Evolutionary conservation across 2,113 vertebrate species (phyloP).

Genomic region (Leucosticte australis): DNA sequence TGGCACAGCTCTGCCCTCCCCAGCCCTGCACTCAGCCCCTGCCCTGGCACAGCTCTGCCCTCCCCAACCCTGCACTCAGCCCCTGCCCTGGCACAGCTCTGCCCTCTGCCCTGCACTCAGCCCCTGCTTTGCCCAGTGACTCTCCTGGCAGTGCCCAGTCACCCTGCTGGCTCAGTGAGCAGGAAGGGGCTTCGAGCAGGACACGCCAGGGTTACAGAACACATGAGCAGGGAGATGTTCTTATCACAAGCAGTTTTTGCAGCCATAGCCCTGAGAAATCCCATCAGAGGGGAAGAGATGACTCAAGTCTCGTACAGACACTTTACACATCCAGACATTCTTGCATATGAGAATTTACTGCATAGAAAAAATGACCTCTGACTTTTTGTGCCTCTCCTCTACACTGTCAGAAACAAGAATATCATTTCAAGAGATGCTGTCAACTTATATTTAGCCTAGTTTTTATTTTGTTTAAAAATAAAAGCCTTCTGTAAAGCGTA

Average conservation of each 20-base stretch:
- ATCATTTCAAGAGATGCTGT: slow-evolving; percentile 60
- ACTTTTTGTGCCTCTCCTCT: slow-evolving; percentile 68
- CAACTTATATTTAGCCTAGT: slow-evolving; percentile 54
- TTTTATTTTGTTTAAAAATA: slow-evolving; percentile 54
- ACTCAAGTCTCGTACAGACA: slow-evolving; percentile 28
- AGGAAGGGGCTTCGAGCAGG: neutral
- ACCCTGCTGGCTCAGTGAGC: neutral
- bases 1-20: neutral
- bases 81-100: neutral
- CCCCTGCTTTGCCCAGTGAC: accelerated
- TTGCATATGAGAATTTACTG: slow-evolving; percentile 40
- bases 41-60: neutral
- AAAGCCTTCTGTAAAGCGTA: neutral
- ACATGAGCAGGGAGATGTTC: neutral
- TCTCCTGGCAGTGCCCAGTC: accelerated
- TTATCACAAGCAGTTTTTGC: slow-evolving; percentile 39
- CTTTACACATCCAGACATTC: slow-evolving; percentile 60
- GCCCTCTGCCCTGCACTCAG: accelerated
- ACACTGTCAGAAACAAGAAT: slow-evolving; percentile 65
- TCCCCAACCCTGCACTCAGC: neutral
- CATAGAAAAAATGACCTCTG: slow-evolving; percentile 59
- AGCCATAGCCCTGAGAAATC: slow-evolving; percentile 48
- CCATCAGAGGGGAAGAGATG: slow-evolving; percentile 23
- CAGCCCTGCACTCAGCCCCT: neutral
- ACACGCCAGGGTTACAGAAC: neutral